phyloP scores from a whole-genome alignment of 2,888 invertebrate species.

The Pteria penguin region DNA sequence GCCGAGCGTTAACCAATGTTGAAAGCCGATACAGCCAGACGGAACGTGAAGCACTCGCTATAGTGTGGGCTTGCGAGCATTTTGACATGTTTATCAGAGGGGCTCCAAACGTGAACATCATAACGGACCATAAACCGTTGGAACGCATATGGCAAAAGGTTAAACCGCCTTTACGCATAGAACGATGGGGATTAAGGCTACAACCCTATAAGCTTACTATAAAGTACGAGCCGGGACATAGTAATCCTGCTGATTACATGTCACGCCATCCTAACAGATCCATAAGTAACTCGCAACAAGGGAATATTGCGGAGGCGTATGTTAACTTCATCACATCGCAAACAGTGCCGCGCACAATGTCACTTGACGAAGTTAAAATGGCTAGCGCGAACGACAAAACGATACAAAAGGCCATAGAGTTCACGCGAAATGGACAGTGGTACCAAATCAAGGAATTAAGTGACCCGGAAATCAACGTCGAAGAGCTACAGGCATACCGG shows the following conservation, averaged over 20 bases:
- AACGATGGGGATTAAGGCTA: constrained; percentile 45
- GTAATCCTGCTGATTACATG: constrained; percentile 63
- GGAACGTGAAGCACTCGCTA: constrained; percentile 51
- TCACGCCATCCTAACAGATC: constrained; percentile 51
- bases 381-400: constrained; percentile 44
- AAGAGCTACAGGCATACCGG: constrained; percentile 19
- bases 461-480: constrained; percentile 32
- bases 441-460: constrained; percentile 28
- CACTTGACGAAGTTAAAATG: constrained; percentile 47
- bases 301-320: constrained; percentile 56
- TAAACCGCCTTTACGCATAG: constrained; percentile 51
- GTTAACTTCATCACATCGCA: constrained; percentile 47
- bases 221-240: constrained; percentile 49
- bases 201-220: constrained; percentile 54
- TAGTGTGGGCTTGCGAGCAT: constrained; percentile 56
- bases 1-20: constrained; percentile 42
- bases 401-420: constrained; percentile 43
- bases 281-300: background rate
- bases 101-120: constrained; percentile 44
- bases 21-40: constrained; percentile 54
- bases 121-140: constrained; percentile 62
- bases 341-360: constrained; percentile 54
- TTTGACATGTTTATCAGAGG: constrained; percentile 55
- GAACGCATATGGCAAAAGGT: constrained; percentile 40
- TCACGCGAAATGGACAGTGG: constrained; percentile 36